phyloP scores from a whole-genome alignment of 2,797 vertebrate genomes.

The Clangula hyemalis region DNA sequence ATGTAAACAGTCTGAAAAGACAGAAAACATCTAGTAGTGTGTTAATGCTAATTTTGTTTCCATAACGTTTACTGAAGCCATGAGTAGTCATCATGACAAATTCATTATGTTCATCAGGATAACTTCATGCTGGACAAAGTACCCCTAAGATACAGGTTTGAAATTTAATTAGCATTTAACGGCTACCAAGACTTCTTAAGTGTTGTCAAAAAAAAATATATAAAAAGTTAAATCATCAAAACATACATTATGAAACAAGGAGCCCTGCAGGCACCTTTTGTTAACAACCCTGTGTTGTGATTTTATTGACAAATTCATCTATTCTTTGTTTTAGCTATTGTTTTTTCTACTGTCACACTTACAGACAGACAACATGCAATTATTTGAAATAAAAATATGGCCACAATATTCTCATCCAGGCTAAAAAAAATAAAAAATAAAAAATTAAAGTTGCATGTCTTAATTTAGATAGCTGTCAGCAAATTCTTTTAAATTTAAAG shows the following conservation, averaged over 20 bases:
- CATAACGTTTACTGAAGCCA: not conserved
- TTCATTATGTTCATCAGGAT: not conserved
- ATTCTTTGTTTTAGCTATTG: slow-evolving; percentile 2
- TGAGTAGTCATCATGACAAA: not conserved
- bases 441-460: not conserved
- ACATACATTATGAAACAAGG: not conserved
- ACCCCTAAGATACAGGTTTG: not conserved
- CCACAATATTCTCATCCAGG: slow-evolving; percentile 12
- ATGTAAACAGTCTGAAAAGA: not conserved
- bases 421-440: not conserved
- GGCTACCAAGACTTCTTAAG: not conserved
- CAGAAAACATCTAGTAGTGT: not conserved
- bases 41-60: not conserved
- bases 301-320: slow-evolving; percentile 52
- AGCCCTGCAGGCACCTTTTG: slow-evolving; percentile 13
- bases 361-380: slow-evolving; percentile 48
- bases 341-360: slow-evolving; percentile 43
- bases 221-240: not conserved
- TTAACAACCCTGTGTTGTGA: slow-evolving; percentile 21
- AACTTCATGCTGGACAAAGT: not conserved
- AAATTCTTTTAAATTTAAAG: slow-evolving; percentile 33
- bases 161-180: not conserved
- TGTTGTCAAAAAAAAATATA: not conserved
- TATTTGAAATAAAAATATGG: slow-evolving; percentile 52
- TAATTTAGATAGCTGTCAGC: slow-evolving; percentile 14